Percentiles rank a stretch among this genome's conserved stretches.
phyloP scores from a whole-genome alignment of 1,140 invertebrate species.

The Panagrolaimus sp. region DNA sequence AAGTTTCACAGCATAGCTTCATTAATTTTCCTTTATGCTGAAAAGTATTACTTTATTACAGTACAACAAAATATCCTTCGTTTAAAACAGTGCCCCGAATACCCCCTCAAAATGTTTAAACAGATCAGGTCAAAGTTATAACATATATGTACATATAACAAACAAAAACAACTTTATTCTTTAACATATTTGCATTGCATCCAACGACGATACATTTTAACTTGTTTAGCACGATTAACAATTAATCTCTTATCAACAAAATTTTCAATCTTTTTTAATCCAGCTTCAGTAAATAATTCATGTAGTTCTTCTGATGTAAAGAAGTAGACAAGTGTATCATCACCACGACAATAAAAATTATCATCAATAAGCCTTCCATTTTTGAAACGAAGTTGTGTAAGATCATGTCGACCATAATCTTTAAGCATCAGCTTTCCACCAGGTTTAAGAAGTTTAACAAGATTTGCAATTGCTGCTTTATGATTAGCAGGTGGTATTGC shows the following conservation, averaged over 20 bases:
- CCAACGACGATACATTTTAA: conserved; percentile 94
- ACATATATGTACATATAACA: too few relatives aligned
- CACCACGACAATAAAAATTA: conserved; percentile 92
- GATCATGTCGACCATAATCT: conserved; percentile 92
- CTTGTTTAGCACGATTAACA: conserved; percentile 83
- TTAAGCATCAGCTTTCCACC: conserved; percentile 84
- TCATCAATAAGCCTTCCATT: conserved; percentile 77
- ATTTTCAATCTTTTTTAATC: conserved; percentile 77
- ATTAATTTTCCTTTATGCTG: conserved; percentile 53
- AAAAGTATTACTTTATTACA: too few relatives aligned
- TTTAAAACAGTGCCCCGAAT: too few relatives aligned
- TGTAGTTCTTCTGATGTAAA: conserved; percentile 84
- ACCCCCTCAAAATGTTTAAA: too few relatives aligned
- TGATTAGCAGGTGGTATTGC: conserved; percentile 80
- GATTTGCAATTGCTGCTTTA: conserved; percentile 67
- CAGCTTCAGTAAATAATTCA: conserved; percentile 68
- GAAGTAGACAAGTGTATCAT: conserved; percentile 96
- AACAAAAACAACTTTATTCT: conserved; percentile 27
- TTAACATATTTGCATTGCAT: conserved; percentile 86
- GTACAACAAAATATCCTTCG: too few relatives aligned
- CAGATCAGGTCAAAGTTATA: neutral
- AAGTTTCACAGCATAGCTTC: conserved; percentile 48
- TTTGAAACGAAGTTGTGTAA: conserved; percentile 95
- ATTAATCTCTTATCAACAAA: conserved; percentile 81
- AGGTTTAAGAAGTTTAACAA: conserved; percentile 78